Evolutionary conservation across 2,113 vertebrate genomes (phyloP), one percentile per base, ranked within the genome.

Genomic region (Nibea albiflora): DNA sequence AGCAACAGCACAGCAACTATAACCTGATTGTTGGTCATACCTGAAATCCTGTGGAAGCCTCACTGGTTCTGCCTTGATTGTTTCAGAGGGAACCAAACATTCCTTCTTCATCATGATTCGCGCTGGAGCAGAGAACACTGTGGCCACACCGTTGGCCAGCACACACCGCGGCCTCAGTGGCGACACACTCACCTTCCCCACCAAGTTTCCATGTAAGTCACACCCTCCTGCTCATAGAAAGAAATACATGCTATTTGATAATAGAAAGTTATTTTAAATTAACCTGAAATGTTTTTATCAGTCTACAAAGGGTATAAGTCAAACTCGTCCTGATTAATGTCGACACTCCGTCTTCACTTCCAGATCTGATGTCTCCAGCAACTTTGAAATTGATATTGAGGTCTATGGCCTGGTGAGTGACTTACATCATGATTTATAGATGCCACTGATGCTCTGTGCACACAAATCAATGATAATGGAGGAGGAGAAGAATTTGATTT

Each of bases 71-170:
- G 5, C 63, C 11, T 56, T 0, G 3, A 14, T 28, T 4, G 1
- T 76, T 80, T 46, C 95, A 98, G 97, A 98, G 60, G 93, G 95
- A n/a, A 94, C 96, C 86, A 97, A 94, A 84, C 95, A 97, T 88
- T 98, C 97, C 72, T 98, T 96, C 87, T 96, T 99, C 88, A 89
- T 99, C 84, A 92, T 99, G 91, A 92, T 99, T 56, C 96, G 96
- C 57, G 95, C 97, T 5, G 97, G 97, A 91, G 91, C 95, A 52
- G 96, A 98, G 88, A 96, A 98, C 82, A 96, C 95, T 1, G 95
- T 98, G 81, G 96, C 97, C 22, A 99, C 97, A 4, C 96, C 97
- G 0, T 75, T 99, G 76, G 95, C 96, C 75, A 97, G 95, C 87
- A 96, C 95, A 6, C 92, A 96, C 73, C 95, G 76, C 8, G 96